Evolutionary conservation across 1,140 invertebrate genomes (phyloP).

Genomic region (Plodia interpunctella): DNA sequence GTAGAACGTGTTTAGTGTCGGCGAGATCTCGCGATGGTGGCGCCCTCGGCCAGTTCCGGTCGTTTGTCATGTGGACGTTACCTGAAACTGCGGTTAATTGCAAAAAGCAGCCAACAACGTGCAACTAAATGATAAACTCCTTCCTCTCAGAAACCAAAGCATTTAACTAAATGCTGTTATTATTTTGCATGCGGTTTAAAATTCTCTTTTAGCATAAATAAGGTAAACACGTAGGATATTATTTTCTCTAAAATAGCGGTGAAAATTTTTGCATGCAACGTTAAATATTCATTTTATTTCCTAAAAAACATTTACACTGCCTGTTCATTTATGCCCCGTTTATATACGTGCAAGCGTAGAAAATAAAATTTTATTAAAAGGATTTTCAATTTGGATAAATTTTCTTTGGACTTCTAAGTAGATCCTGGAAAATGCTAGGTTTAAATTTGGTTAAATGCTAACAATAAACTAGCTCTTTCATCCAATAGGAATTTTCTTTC

Average conservation of each 20-base stretch:
- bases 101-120: slow-evolving; percentile 55
- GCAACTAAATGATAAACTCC: slow-evolving; percentile 56
- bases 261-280: no score
- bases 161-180: slow-evolving; percentile 34
- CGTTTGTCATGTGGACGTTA: slow-evolving; percentile 61
- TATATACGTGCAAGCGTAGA: no score
- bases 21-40: slow-evolving; percentile 43
- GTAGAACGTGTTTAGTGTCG: not conserved
- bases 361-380: no score
- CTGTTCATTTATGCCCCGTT: no score
- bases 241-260: not conserved
- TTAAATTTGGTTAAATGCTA: no score
- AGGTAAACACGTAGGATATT: not conserved
- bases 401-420: no score
- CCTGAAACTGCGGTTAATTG: slow-evolving; percentile 61
- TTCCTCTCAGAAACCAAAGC: slow-evolving; percentile 47
- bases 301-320: no score
- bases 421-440: no score
- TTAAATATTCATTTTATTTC: no score
- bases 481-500: no score
- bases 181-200: slow-evolving; percentile 14
- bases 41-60: slow-evolving; percentile 40
- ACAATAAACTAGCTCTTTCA: no score
- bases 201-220: slow-evolving; percentile 1
- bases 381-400: no score